Evolutionary conservation across 2,888 invertebrate species (phyloP), one percentile per base, ranked within the genome.

Genomic region (Caenorhabditis virilis): DNA sequence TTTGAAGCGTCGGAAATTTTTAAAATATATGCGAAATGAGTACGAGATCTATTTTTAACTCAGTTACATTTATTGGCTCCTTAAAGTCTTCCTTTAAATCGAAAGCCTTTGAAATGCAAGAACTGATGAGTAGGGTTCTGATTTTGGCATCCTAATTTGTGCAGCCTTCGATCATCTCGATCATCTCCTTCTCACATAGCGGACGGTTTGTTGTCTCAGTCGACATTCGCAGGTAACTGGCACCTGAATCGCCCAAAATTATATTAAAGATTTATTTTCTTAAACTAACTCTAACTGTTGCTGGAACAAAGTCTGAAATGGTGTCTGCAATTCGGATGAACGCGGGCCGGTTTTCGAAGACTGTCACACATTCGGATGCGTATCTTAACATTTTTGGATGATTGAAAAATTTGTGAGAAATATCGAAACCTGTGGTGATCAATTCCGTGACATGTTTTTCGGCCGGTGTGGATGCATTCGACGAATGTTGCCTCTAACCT

Each of bases 331-430:
- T 60, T 33, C 80, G 69, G 13, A 80, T 69, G 9, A 67, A 53
- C 22, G 80, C 79, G 16, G 69, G 64, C 15, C 71, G 72, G 42
- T 69, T 62, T 41, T 78, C 78, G 47, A 67, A 80, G 13, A 74
- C 52, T 4, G 80, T 79, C 18, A 78, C 75, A 46, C 80, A 80
- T 45, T 79, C 76, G 13, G 79, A 80, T 2, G 78, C 66, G 66
- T 74, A 80, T 22, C 77, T 77, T 61, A 43, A 75, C n/a, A n/a
- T n/a, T n/a, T n/a, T n/a, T 23, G 13, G 45, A 23, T n/a, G 13
- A 7, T 16, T 4, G 47, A 18, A 26, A 27, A 18, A 13, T 6
- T 27, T 36, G 18, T 11, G n/a, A n/a, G n/a, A n/a, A n/a, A n/a
- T n/a, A n/a, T n/a, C n/a, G n/a, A 36, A 18, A 63, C 58, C 39